phyloP scores from a whole-genome alignment of 35 echinoderm and acorn worm species.

The Anneissia japonica region DNA sequence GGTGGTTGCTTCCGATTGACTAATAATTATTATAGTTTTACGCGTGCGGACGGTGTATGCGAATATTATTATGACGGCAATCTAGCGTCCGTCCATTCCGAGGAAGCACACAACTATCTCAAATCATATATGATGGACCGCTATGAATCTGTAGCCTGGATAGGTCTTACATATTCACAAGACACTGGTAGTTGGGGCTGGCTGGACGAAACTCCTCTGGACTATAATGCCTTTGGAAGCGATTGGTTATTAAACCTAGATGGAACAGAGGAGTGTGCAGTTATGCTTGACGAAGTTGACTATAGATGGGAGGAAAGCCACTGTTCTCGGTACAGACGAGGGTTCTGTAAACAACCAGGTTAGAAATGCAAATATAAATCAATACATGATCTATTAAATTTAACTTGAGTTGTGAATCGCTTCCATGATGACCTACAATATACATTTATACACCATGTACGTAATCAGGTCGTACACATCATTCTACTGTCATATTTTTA shows the following conservation, averaged over 20 bases:
- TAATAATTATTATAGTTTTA: not conserved
- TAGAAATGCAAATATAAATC: no score
- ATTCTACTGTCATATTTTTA: no score
- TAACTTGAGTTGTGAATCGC: no score
- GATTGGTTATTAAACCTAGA: not conserved
- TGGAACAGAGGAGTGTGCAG: not conserved
- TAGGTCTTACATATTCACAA: not conserved
- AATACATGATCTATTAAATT: no score
- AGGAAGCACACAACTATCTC: not conserved
- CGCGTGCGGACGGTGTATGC: not conserved
- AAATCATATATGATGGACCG: not conserved
- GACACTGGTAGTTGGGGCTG: not conserved
- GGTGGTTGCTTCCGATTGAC: not conserved
- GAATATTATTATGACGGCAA: not conserved
- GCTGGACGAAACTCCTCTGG: not conserved
- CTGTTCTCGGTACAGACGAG: not conserved
- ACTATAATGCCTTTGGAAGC: not conserved
- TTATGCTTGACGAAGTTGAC: not conserved
- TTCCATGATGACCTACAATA: no score
- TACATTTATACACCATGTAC: no score
- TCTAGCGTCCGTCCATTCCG: not conserved
- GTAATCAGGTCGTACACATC: no score
- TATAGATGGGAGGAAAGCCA: not conserved
- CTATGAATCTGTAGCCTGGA: not conserved
- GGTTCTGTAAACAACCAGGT: not conserved